Base-by-base conservation (phyloP, 1,140 invertebrate genomes). In the Leptoteleia sp. region DNA sequence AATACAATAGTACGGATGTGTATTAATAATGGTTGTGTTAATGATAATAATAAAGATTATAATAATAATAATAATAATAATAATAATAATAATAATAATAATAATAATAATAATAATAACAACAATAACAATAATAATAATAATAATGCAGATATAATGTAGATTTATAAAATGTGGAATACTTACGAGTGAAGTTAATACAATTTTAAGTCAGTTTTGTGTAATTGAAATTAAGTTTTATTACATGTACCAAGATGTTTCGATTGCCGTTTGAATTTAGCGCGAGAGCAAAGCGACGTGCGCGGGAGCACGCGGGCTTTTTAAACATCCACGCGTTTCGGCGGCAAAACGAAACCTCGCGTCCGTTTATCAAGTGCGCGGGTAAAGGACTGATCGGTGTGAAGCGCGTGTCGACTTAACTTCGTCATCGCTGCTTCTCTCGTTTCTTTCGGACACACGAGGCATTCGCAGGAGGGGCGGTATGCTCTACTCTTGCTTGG, bases 331-430 rank as follows among this genome's bases (percentile, higher is more conserved):
- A 50, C 67, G 54, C 42, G 42, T 38, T 64, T 71, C 22, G 52
- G 75, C 50, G 77, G 62, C 45, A 52, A 75, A 47, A 42, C 54
- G 35, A 70, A 70, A 59, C 68, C 27, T 15, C 52, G 37, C 80
- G 81, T 83, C 81, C 84, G 79, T 75, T 83, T 82, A 78, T 81
- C 70, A 54, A 70, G 80, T 82, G 77, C 42, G 83, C 84, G 81
- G 52, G 55, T 79, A 81, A 84, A 76, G 71, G 85, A 87, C 85
- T 87, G 85, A 87, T 86, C 84, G n/a, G n/a, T n/a, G 84, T 78
- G 65, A 61, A 57, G 59, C 64, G 68, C 79, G 80, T 82, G 83
- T 80, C 82, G 83, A 80, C 76, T 80, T 62, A 76, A 81, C 81
- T 80, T 79, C 76, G 52, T 79, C 82, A 81, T 70, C 61, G 77